Evolutionary conservation across 2,113 vertebrate genomes (phyloP).

Genomic region (Saguinus midas): DNA sequence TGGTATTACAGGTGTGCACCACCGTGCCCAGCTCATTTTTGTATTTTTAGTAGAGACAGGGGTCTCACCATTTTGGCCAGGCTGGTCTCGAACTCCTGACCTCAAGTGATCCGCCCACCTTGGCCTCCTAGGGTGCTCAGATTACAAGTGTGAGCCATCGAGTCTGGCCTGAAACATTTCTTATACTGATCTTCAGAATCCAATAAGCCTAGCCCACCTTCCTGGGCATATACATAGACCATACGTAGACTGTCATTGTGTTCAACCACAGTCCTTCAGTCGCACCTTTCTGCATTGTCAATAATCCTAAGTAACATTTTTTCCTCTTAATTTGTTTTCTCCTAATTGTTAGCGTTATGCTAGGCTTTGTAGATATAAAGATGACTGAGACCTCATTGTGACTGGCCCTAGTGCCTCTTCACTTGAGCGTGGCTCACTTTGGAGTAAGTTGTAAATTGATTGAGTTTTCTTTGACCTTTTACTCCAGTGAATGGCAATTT

Average conservation of each 20-base stretch:
- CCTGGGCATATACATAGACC: not conserved
- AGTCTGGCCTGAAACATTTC: not conserved
- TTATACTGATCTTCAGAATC: not conserved
- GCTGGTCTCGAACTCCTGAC: too few species aligned
- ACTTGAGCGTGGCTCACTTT: not conserved
- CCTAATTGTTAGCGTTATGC: not conserved
- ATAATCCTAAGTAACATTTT: not conserved
- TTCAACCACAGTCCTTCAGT: not conserved
- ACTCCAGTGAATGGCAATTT: not conserved
- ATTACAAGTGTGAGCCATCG: too few species aligned
- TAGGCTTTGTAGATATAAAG: not conserved
- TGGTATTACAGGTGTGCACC: too few species aligned
- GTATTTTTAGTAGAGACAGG: too few species aligned
- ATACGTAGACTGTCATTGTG: not conserved
- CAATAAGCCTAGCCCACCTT: not conserved
- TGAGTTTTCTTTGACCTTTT: not conserved
- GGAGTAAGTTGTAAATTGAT: not conserved
- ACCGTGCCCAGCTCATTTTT: too few species aligned
- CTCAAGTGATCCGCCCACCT: too few species aligned
- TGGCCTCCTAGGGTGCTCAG: too few species aligned
- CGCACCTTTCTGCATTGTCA: not conserved
- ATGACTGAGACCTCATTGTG: not conserved
- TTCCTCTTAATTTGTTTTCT: not conserved
- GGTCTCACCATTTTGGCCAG: too few species aligned
- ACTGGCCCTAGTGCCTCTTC: not conserved